Evolutionary conservation across 2,888 invertebrate genomes (phyloP).

Genomic region (Oscheius sp.): DNA sequence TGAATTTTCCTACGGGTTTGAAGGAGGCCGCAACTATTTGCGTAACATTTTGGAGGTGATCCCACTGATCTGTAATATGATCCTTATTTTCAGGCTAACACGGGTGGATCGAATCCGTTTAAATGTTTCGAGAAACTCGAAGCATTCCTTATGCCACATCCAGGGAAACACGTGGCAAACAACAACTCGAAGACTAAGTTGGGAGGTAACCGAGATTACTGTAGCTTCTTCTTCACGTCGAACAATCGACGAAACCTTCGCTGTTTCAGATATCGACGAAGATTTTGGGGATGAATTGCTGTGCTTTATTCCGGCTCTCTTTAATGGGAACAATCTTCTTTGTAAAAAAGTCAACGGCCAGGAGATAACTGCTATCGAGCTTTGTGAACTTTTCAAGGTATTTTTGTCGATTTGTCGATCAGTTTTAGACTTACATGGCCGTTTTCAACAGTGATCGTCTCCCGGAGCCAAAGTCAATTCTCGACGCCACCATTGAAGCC

Average conservation of each 20-base stretch:
- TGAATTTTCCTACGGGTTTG: slow-evolving; percentile 85
- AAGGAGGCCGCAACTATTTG: slow-evolving; percentile 87
- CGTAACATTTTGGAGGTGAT: slow-evolving; percentile 83
- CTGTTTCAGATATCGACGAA: slow-evolving; percentile 81
- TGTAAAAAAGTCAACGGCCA: slow-evolving; percentile 94
- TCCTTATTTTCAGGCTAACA: no score
- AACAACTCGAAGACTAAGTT: slow-evolving; percentile 76
- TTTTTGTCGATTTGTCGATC: background rate
- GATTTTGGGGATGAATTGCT: slow-evolving; percentile 90
- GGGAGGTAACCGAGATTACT: slow-evolving; percentile 75
- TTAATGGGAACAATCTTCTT: slow-evolving; percentile 89
- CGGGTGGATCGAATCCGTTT: slow-evolving; percentile 79
- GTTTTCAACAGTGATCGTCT: slow-evolving; percentile 95
- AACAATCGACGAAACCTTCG: background rate
- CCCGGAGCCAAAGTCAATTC: slow-evolving; percentile 97
- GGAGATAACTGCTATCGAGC: slow-evolving; percentile 87
- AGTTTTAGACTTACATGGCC: slow-evolving; percentile 84
- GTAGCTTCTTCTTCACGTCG: background rate
- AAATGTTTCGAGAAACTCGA: slow-evolving; percentile 93
- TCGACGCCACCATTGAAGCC: slow-evolving; percentile 77
- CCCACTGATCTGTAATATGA: background rate
- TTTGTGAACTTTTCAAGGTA: slow-evolving; percentile 91
- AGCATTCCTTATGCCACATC: slow-evolving; percentile 97
- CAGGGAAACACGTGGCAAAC: slow-evolving; percentile 92
- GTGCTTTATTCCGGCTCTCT: slow-evolving; percentile 87